Base-by-base conservation (phyloP, 2,113 vertebrate genomes). In the Calyptommatus sinebrachiatus region DNA sequence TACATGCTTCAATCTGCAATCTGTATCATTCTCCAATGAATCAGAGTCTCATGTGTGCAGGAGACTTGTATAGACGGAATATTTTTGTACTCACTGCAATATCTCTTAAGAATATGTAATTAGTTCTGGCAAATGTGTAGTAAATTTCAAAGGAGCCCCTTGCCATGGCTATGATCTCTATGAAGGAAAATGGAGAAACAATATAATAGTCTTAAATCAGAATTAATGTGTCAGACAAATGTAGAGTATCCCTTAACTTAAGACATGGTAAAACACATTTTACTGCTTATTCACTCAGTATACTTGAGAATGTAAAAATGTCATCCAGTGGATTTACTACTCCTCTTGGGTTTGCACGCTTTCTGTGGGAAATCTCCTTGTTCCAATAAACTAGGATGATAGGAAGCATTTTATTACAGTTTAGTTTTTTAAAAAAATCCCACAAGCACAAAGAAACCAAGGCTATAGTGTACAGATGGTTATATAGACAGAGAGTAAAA, bases 381-480 rank as follows among this genome's bases (percentile, higher is more conserved):
- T 91, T 92, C 87, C 85, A 86, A 89, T 89, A 85, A 88, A 92
- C 67, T 71, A 78, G 78, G 79, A 91, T 87, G 88, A 88, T 84
- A 93, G 92, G 94, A 95, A 94, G 83, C 50, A 73, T 94, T 94
- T 94, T 95, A 93, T 92, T 94, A 94, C 87, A 78, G 73, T 72
- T 94, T 93, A 90, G 90, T 91, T 92, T 87, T 41, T 41, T 4
- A 41, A 89, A 89, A 90, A 92, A 93, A 81, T 90, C 83, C 88
- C 91, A 77, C 85, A 85, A 90, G 88, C 88, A 88, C 91, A 91
- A 90, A 90, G 76, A 67, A 92, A 76, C 79, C 29, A 21, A 82
- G 86, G 91, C 86, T 90, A 87, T 45, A 29, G 20, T 83, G 83
- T 89, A 88, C 88, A 92, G 90, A 92, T 94, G 92, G 90, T 86